Percentiles rank a stretch among this genome's conserved stretches.
Evolutionary conservation across 1,140 invertebrate genomes (phyloP).

Genomic region (Magallana angulata): DNA sequence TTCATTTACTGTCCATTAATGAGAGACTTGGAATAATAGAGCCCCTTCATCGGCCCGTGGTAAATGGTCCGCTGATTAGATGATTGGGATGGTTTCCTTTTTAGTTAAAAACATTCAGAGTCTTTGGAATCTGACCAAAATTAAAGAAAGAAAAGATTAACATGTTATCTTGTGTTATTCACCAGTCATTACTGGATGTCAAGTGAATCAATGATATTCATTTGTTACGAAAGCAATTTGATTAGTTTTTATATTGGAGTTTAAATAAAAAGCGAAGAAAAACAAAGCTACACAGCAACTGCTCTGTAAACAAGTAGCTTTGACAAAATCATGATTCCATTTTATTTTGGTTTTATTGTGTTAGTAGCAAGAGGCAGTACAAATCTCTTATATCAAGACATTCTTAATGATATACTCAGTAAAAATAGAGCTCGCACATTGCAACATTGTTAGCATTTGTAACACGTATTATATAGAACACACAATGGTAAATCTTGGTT

Average conservation of each 20-base stretch:
- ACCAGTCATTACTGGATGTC: neutral
- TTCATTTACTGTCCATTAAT: conserved; percentile 14
- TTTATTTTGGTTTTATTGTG: too few species aligned
- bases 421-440: too few species aligned
- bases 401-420: too few species aligned
- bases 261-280: neutral
- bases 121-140: neutral
- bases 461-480: too few species aligned
- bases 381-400: too few species aligned
- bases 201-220: neutral
- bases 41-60: neutral
- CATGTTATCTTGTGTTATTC: neutral
- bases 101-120: neutral
- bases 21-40: conserved; percentile 2
- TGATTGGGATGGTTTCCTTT: neutral
- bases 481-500: too few species aligned
- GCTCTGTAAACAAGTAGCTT: too few species aligned
- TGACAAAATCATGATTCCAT: too few species aligned
- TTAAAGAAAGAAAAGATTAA: neutral
- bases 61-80: conserved; percentile 21
- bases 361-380: too few species aligned
- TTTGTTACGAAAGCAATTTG: neutral
- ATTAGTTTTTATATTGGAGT: neutral
- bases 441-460: too few species aligned
- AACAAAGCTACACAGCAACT: too few species aligned